Evolutionary conservation across 2,888 invertebrate genomes (phyloP).

Genomic region (Yponomeuta sedellus): DNA sequence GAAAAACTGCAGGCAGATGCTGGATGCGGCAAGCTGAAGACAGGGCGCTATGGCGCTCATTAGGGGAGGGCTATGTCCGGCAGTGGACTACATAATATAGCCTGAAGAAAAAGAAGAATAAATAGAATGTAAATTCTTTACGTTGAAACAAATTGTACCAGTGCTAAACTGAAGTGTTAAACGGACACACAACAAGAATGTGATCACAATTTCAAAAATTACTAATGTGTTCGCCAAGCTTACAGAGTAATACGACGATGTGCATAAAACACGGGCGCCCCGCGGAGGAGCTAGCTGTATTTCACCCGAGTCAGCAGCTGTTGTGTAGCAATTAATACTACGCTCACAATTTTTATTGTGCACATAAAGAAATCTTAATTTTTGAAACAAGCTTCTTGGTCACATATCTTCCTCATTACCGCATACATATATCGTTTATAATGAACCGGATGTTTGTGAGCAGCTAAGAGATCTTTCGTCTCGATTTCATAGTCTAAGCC

Average conservation of each 20-base stretch:
- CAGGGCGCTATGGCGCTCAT: too few species aligned
- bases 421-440: slow-evolving; percentile 27
- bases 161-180: too few species aligned
- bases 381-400: slow-evolving; percentile 65
- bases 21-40: too few species aligned
- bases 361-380: slow-evolving; percentile 67
- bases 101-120: too few species aligned
- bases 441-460: not conserved
- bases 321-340: slow-evolving; percentile 57
- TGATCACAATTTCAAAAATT: too few species aligned
- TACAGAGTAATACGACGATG: not conserved
- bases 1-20: too few species aligned
- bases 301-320: slow-evolving; percentile 49
- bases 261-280: slow-evolving; percentile 22
- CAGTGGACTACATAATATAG: too few species aligned
- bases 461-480: not conserved
- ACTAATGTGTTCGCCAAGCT: not conserved
- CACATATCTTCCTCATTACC: slow-evolving; percentile 69
- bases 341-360: slow-evolving; percentile 60
- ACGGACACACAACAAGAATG: too few species aligned
- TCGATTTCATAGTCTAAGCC: not conserved
- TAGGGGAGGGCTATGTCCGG: too few species aligned
- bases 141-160: too few species aligned
- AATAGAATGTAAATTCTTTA: too few species aligned
- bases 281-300: slow-evolving; percentile 44